Evolutionary conservation across 2,113 vertebrate genomes (phyloP), one percentile per base, ranked within the genome.

Genomic region (Picathartes gymnocephalus): DNA sequence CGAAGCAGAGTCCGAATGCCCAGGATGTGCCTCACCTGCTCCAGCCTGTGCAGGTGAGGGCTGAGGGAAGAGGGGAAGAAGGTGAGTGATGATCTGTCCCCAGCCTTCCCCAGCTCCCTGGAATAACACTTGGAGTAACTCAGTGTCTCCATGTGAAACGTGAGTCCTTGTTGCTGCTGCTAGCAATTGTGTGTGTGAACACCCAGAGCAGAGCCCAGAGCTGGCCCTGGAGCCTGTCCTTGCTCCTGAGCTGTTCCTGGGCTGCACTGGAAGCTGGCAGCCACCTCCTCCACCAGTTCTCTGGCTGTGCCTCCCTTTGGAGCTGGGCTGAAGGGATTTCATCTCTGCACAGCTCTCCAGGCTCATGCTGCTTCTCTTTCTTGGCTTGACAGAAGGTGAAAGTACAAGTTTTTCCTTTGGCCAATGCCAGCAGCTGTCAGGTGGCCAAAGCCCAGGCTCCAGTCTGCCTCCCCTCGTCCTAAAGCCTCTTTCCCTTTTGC

Each of bases 61-160:
- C 33, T 23, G 54, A 31, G 16, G 10, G 42, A 9, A 16, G 19
- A 64, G 48, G 31, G 20, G 21, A 56, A 16, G 16, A 13, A n/a
- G 15, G 42, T 23, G 53, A 3, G 5, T 19, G 61, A 9, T 19
- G 37, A 5, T 48, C 37, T 60, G 39, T 13, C 30, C 24, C 33
- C 28, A 28, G n/a, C 54, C 37, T 35, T 60, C n/a, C 42, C 0
- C 5, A 42, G 71, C n/a, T 77, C 44, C 35, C 39, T 27, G 13
- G 27, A 66, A 3, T 22, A 44, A 20, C 27, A 8, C 33, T 13
- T 18, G 17, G 54, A 51, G 42, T 23, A 40, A n/a, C n/a, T 37
- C 14, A 0, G 54, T 10, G 4, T 15, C 54, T 39, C 27, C 6
- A 0, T 0, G 2, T 8, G 15, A 8, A 23, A 10, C 15, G 15